Evolutionary conservation across 2,113 vertebrate genomes (phyloP).

Genomic region (Pluvialis apricaria): DNA sequence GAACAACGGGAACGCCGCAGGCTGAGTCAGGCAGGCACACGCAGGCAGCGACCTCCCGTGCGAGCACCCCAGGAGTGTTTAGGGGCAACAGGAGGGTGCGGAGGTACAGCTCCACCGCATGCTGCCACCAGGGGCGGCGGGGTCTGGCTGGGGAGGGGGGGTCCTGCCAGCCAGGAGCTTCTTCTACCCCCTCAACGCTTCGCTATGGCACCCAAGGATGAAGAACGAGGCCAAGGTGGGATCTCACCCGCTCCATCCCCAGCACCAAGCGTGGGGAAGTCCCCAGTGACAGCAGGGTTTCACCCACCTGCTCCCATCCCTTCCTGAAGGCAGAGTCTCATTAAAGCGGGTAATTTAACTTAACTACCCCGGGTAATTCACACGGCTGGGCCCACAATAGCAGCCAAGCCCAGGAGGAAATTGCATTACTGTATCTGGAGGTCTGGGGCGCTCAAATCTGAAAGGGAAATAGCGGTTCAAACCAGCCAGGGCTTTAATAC

Average conservation of each 20-base stretch:
- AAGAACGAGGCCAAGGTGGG: background rate
- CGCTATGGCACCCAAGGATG: background rate
- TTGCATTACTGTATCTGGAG: background rate
- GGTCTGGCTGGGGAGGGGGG: background rate
- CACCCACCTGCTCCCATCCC: background rate
- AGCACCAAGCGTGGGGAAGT: background rate
- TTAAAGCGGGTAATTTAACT: background rate
- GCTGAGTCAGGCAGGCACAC: fast-evolving
- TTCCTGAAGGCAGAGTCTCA: background rate
- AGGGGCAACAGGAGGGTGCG: background rate
- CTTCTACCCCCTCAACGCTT: background rate
- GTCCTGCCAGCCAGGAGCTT: background rate
- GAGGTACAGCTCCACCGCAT: background rate
- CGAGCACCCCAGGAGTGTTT: background rate
- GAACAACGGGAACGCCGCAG: fast-evolving
- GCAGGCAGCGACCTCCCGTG: fast-evolving
- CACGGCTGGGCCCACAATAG: background rate
- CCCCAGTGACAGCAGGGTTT: background rate
- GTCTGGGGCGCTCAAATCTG: background rate
- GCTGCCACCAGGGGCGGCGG: background rate
- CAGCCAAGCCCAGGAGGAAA: background rate
- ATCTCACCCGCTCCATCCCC: background rate
- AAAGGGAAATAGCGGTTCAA: background rate
- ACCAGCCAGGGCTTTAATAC: conserved; percentile 15
- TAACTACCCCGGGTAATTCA: conserved; percentile 11